phyloP scores from a whole-genome alignment of 1,140 invertebrate genomes.

The Bactericera cockerelli region DNA sequence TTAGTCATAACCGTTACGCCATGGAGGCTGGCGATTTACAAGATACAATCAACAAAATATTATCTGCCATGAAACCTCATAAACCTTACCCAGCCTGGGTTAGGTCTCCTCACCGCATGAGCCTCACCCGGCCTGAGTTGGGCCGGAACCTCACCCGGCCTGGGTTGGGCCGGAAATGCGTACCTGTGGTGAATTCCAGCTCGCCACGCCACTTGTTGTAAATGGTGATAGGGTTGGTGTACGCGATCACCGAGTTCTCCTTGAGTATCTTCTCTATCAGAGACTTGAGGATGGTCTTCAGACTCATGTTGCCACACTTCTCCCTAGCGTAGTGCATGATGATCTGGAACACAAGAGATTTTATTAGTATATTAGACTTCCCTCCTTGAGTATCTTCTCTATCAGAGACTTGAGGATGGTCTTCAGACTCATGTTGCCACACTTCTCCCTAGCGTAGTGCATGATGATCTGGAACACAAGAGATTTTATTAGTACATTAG shows the following conservation, averaged over 20 bases:
- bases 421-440: constrained; percentile 47
- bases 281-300: constrained; percentile 54
- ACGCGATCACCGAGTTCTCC: constrained; percentile 51
- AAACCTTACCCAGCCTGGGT: too few relatives aligned
- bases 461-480: neutral
- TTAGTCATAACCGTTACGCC: too few relatives aligned
- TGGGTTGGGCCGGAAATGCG: too few relatives aligned
- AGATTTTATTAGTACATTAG: too few relatives aligned
- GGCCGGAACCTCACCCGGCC: too few relatives aligned
- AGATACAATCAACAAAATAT: too few relatives aligned
- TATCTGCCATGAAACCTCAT: too few relatives aligned
- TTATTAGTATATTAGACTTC: too few relatives aligned
- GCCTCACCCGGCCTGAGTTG: too few relatives aligned
- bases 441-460: constrained; percentile 35
- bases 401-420: constrained; percentile 57
- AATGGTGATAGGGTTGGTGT: constrained; percentile 64
- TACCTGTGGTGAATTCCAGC: constrained; percentile 53
- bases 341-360: neutral
- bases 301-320: constrained; percentile 44
- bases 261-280: constrained; percentile 50
- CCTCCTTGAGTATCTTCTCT: constrained; percentile 47
- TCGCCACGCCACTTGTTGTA: constrained; percentile 70
- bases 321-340: constrained; percentile 30
- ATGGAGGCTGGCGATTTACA: too few relatives aligned
- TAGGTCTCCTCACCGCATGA: too few relatives aligned